These are phyloP conservation scores for Xylocopa sonorina DNA, from an alignment of 1,140 invertebrate species.

Conservation along the genomic window DNA sequence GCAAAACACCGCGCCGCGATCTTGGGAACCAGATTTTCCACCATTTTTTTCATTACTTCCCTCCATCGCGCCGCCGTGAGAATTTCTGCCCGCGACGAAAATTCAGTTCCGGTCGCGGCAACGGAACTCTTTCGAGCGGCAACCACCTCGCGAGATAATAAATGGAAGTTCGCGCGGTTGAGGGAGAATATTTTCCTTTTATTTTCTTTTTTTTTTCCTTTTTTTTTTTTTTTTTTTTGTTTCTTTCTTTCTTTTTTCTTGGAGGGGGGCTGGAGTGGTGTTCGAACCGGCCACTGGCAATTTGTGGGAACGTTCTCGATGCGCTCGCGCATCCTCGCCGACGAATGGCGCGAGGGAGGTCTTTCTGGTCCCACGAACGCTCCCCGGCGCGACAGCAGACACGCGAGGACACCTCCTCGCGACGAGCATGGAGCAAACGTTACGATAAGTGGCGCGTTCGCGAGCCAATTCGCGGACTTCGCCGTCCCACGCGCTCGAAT, in stretches of 20 bases:
- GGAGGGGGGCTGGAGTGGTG: too few species aligned
- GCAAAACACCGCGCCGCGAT: neutral
- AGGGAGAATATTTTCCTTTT: conserved; percentile 46
- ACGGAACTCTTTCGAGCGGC: neutral
- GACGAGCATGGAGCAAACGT: conserved; percentile 73
- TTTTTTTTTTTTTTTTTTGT: too few species aligned
- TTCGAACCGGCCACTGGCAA: conserved; percentile 50
- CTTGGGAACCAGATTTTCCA: neutral
- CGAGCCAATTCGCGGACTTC: conserved; percentile 44
- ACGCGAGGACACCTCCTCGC: conserved; percentile 69
- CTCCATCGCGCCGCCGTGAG: neutral
- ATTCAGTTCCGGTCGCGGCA: neutral
- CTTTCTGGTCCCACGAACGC: conserved; percentile 77
- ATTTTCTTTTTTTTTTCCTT: conserved; percentile 28
- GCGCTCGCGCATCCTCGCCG: conserved; percentile 30
- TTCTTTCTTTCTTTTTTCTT: too few species aligned
- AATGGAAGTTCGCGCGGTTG: too few species aligned
- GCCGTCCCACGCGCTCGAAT: conserved; percentile 54
- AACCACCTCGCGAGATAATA: too few species aligned
- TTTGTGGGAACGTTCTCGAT: conserved; percentile 67
- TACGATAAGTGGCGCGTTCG: conserved; percentile 65
- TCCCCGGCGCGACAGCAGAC: conserved; percentile 68
- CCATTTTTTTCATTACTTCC: neutral
- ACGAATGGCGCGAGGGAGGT: conserved; percentile 69
- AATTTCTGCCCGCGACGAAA: neutral